Evolutionary conservation across 2,797 vertebrate species (phyloP).

Genomic region (Phalanger gymnotis): DNA sequence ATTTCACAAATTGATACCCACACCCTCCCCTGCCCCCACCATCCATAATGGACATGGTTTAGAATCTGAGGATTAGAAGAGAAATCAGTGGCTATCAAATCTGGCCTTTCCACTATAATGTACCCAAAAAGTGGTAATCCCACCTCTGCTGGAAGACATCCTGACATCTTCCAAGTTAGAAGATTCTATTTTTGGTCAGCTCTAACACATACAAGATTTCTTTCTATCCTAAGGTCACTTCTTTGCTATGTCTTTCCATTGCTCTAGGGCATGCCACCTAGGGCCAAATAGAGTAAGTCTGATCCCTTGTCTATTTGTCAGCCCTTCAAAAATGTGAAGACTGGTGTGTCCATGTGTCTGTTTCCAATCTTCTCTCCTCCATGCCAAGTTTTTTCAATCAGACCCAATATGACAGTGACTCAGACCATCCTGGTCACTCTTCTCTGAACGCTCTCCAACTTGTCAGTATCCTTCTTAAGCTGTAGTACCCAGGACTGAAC

Average conservation of each 20-base stretch:
- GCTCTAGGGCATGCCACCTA: background rate
- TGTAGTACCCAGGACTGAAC: background rate
- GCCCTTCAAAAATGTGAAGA: background rate
- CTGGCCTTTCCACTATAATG: background rate
- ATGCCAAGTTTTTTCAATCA: background rate
- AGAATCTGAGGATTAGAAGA: background rate
- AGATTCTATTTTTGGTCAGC: background rate
- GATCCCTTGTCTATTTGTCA: background rate
- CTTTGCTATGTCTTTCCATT: background rate
- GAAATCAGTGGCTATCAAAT: background rate
- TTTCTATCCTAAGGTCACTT: background rate
- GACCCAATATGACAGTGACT: background rate
- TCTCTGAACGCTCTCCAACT: background rate
- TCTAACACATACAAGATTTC: background rate
- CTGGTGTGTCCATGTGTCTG: background rate
- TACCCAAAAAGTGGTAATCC: background rate
- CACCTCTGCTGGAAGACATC: background rate
- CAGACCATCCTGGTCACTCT: background rate
- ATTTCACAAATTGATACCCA: background rate
- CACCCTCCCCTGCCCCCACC: background rate
- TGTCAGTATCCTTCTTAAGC: background rate
- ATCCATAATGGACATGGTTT: background rate
- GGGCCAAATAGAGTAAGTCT: background rate
- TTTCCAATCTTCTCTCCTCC: background rate
- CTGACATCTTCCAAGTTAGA: background rate